Percentiles rank a stretch among this genome's conserved stretches.
These are phyloP conservation scores for Agonum fuliginosum DNA, from an alignment of 2,888 invertebrate species.

Conservation along the genomic window DNA sequence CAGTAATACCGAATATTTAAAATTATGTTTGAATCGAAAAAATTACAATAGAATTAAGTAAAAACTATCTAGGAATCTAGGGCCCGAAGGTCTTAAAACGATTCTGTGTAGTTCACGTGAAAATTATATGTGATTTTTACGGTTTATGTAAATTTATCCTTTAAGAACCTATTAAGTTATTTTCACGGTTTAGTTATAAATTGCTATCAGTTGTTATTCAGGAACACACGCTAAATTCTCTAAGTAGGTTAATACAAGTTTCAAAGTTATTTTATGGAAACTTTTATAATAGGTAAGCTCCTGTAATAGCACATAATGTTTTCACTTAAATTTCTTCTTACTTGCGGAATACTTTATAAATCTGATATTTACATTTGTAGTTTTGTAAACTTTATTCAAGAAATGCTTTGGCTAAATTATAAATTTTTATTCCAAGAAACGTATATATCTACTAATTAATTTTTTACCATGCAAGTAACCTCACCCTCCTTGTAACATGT, in stretches of 20 bases:
- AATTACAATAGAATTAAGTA: too few relatives aligned
- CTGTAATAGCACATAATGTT: background rate
- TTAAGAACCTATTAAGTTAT: constrained; percentile 23
- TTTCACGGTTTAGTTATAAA: constrained; percentile 19
- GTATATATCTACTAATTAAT: too few relatives aligned
- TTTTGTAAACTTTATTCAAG: too few relatives aligned
- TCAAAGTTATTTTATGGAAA: constrained; percentile 37
- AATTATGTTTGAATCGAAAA: too few relatives aligned
- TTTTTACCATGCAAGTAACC: too few relatives aligned
- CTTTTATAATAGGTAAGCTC: constrained; percentile 15
- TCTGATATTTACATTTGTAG: too few relatives aligned
- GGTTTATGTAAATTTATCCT: constrained; percentile 32
- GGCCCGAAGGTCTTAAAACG: background rate
- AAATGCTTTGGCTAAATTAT: too few relatives aligned
- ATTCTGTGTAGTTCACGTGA: background rate
- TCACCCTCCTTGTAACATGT: too few relatives aligned
- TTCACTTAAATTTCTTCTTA: background rate
- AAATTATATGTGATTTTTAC: constrained; percentile 34
- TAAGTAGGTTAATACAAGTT: constrained; percentile 35
- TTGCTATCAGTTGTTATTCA: constrained; percentile 35
- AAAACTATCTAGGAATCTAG: too few relatives aligned
- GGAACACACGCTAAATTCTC: constrained; percentile 11
- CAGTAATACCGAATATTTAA: too few relatives aligned
- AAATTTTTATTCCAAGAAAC: too few relatives aligned
- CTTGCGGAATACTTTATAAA: background rate